Percentiles rank a stretch among this genome's conserved stretches.
phyloP scores from a whole-genome alignment of 2,797 vertebrate genomes.

The Acrocephalus scirpaceus region DNA sequence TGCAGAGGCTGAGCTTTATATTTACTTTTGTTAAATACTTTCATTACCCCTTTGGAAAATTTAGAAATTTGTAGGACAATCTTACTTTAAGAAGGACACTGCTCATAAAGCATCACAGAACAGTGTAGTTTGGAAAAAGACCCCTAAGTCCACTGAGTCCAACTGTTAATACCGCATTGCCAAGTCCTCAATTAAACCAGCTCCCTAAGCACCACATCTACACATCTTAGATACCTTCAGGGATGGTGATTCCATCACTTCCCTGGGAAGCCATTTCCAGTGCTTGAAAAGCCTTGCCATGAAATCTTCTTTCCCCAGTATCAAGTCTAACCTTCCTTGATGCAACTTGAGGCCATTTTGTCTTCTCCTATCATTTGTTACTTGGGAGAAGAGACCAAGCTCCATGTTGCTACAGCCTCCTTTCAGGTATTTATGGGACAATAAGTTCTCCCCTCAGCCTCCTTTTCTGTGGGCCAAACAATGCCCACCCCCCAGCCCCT shows the following conservation, averaged over 20 bases:
- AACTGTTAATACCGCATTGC: neutral
- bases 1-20: neutral
- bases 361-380: neutral
- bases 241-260: neutral
- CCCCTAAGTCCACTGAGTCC: neutral
- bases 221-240: neutral
- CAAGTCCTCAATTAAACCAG: neutral
- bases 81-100: neutral
- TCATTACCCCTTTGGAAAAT: neutral
- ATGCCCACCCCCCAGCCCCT: fast-evolving
- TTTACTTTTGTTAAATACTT: neutral
- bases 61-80: neutral
- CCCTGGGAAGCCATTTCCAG: neutral
- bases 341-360: neutral
- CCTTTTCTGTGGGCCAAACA: neutral
- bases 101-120: neutral
- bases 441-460: neutral
- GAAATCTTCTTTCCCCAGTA: neutral
- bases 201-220: neutral
- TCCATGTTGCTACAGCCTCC: neutral
- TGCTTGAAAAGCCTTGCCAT: neutral
- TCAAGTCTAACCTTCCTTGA: no score
- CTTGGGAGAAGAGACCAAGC: neutral
- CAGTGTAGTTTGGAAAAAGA: neutral
- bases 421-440: neutral